Evolutionary conservation across 2,888 invertebrate genomes (phyloP).

Genomic region (Andrena haemorrhoa): DNA sequence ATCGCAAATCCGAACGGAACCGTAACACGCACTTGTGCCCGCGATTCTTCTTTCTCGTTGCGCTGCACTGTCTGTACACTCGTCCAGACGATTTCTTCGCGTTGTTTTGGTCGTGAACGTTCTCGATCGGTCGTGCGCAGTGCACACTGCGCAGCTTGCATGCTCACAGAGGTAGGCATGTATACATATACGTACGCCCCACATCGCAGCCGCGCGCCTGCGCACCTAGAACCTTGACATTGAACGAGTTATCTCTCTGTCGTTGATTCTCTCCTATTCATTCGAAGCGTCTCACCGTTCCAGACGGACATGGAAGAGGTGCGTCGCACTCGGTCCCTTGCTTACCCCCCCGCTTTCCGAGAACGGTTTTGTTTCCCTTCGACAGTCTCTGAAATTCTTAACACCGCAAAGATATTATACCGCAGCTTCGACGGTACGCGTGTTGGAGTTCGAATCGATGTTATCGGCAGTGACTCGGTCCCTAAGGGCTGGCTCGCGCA

Average conservation of each 20-base stretch:
- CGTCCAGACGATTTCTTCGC: background rate
- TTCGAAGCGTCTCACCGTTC: constrained; percentile 22
- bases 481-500: too few relatives aligned
- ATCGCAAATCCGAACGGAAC: background rate
- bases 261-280: constrained; percentile 8
- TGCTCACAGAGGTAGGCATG: too few relatives aligned
- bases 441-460: too few relatives aligned
- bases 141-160: background rate
- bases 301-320: constrained; percentile 20
- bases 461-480: too few relatives aligned
- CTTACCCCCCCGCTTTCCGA: too few relatives aligned
- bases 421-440: too few relatives aligned
- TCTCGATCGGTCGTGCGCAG: background rate
- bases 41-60: background rate
- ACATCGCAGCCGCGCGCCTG: constrained; percentile 71
- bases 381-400: too few relatives aligned
- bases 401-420: too few relatives aligned
- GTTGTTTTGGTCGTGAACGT: background rate
- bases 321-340: constrained; percentile 13
- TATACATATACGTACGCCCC: constrained; percentile 14
- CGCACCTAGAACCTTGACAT: constrained; percentile 80
- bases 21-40: background rate
- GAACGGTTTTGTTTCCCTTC: too few relatives aligned
- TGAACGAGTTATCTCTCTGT: constrained; percentile 73
- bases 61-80: background rate